Conservation (phyloP, 2,888 invertebrate species). For the Spilosoma lubricipeda region DNA sequence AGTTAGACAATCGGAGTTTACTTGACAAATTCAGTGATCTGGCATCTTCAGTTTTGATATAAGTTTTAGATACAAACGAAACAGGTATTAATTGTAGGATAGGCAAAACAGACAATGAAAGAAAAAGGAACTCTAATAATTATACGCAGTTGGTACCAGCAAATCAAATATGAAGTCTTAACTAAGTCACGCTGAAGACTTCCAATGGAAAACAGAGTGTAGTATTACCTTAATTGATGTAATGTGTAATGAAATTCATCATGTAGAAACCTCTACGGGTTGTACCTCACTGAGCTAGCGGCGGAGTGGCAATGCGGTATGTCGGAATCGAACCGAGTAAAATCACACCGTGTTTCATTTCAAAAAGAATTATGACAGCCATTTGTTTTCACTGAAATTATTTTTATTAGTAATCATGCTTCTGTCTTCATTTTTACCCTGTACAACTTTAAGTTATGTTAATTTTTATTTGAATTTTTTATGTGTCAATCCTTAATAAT, state of each 20-base stretch:
- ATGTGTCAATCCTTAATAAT: too few species aligned
- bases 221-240: background rate
- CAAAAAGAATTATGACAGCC: background rate
- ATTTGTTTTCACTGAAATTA: too few species aligned
- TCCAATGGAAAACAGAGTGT: background rate
- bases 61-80: too few species aligned
- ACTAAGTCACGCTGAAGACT: background rate
- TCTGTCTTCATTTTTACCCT: background rate
- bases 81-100: too few species aligned
- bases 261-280: background rate
- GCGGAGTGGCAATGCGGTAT: background rate
- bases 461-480: background rate
- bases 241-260: background rate
- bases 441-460: background rate
- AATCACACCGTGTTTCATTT: background rate
- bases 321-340: background rate
- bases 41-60: too few species aligned
- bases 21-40: too few species aligned
- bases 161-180: background rate
- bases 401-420: background rate
- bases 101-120: too few species aligned
- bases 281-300: background rate
- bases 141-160: background rate
- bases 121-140: too few species aligned
- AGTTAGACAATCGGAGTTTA: too few species aligned